Conservation (phyloP, 2,113 vertebrate genomes). For the Nicator chloris region DNA sequence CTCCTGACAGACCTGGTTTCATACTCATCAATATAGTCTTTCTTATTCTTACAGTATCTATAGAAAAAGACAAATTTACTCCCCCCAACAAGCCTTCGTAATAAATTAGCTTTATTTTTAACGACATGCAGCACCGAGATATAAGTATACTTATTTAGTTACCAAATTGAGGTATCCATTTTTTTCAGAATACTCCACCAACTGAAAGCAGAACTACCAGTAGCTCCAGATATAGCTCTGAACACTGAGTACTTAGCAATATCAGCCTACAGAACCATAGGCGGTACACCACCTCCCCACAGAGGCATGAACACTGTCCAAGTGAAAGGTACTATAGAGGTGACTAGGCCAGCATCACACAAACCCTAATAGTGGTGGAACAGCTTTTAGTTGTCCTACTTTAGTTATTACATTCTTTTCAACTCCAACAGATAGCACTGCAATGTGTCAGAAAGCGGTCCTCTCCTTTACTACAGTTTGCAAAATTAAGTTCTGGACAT, state of each 20-base stretch:
- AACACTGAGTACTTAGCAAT: not conserved
- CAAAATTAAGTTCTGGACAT: not conserved
- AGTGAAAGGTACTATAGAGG: not conserved
- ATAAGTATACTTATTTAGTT: not conserved
- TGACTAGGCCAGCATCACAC: not conserved
- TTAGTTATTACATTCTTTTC: not conserved
- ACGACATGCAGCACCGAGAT: not conserved
- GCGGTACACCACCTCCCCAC: not conserved
- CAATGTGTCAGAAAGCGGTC: not conserved
- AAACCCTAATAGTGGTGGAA: not conserved
- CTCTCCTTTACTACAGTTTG: not conserved
- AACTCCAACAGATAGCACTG: not conserved
- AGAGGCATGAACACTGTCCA: not conserved
- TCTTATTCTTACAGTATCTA: not conserved
- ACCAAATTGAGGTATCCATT: not conserved
- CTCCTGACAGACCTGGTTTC: not conserved
- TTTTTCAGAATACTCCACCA: not conserved
- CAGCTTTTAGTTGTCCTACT: not conserved
- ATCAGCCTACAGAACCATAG: not conserved
- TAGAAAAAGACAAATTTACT: not conserved
- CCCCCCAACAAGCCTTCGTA: not conserved
- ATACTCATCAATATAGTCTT: not conserved
- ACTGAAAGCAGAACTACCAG: not conserved
- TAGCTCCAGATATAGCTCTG: not conserved
- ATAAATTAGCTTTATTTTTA: not conserved